phyloP scores from a whole-genome alignment of 2,113 vertebrate species.

The Stercorarius parasiticus region DNA sequence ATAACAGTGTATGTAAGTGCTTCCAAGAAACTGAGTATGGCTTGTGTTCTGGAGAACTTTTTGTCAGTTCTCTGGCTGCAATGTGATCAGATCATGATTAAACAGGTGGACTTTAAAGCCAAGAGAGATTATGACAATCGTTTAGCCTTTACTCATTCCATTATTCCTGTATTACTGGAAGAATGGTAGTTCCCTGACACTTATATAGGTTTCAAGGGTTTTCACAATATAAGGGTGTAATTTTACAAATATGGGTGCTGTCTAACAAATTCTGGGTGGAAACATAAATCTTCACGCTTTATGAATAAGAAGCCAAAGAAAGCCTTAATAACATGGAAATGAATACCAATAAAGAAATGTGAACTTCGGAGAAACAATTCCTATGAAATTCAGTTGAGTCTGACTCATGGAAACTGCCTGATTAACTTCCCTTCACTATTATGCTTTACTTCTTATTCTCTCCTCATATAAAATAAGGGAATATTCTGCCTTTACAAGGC shows the following conservation, averaged over 20 bases:
- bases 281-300: background rate
- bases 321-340: background rate
- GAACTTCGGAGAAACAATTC: background rate
- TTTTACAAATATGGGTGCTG: background rate
- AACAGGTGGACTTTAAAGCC: background rate
- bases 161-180: background rate
- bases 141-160: background rate
- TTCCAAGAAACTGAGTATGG: background rate
- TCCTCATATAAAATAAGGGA: background rate
- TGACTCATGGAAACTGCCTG: background rate
- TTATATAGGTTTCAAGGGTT: background rate
- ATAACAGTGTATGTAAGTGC: background rate
- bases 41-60: background rate
- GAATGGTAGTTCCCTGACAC: background rate
- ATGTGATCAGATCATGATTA: background rate
- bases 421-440: background rate
- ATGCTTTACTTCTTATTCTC: background rate
- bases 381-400: background rate
- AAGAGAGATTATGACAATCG: background rate
- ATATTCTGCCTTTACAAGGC: background rate
- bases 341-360: background rate
- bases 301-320: background rate
- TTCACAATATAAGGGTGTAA: background rate
- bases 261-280: background rate
- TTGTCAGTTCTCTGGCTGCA: background rate